Evolutionary conservation across 2,113 vertebrate species (phyloP), one percentile per base, ranked within the genome.

Genomic region (Nibea coibor): DNA sequence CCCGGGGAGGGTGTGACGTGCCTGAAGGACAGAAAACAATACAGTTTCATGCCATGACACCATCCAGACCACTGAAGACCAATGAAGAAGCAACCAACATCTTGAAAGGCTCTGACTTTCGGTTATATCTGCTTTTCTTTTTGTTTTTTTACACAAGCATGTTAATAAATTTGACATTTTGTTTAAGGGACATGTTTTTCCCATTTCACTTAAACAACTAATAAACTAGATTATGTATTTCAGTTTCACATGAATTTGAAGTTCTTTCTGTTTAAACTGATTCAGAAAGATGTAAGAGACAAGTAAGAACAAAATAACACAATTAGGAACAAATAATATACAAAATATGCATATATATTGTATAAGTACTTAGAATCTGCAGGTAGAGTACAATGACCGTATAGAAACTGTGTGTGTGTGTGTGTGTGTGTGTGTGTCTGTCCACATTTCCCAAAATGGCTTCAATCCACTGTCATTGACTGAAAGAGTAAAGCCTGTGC

Each of bases 1-100:
- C 35, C 92, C 92, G 0, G 78, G 93, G 2, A 92, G 98, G 4
- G 95, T 99, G 24, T 99, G 93, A 95, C 35, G 16, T 15, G 39
- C 45, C 20, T 1, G 17, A 78, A 17, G 12, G 57, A 82, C 54
- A 51, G n/a, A 80, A 79, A 17, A 43, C 1, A 12, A 16, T 47
- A 24, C 8, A 47, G 10, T 58, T 28, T 79, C 17, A 22, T 10
- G 53, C 26, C 75, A 17, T 24, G 4, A 71, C 35, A 54, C 20
- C 35, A 62, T 51, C 14, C 72, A 57, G 47, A 66, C 48, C 28
- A 63, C 48, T 15, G 68, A 57, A 56, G 59, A 64, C 2, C 17
- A 12, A n/a, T 64, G 17, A 81, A 72, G 57, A 76, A 45, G n/a
- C 50, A 64, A 50, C 35, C 15, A 47, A 9, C 20, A 76, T 20